Evolutionary conservation across 1,140 invertebrate genomes (phyloP).

Genomic region (Papilio glaucus): DNA sequence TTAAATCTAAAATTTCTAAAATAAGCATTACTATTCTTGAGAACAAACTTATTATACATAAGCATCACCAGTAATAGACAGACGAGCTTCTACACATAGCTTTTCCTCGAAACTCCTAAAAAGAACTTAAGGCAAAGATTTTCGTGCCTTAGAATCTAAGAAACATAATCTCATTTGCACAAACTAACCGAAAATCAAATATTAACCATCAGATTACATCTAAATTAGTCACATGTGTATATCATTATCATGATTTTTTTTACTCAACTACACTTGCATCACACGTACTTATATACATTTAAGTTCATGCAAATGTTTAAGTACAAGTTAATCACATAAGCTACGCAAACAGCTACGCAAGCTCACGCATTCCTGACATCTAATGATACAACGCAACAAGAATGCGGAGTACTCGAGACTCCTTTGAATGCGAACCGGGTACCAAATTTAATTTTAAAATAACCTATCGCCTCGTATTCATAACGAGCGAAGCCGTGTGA

Average conservation of each 20-base stretch:
- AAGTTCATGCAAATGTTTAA: constrained; percentile 15
- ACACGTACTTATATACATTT: background rate
- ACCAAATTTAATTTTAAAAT: constrained; percentile 65
- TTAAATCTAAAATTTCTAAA: too few relatives aligned
- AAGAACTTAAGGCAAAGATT: too few relatives aligned
- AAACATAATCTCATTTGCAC: too few relatives aligned
- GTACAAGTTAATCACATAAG: background rate
- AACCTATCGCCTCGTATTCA: constrained; percentile 62
- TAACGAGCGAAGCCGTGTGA: constrained; percentile 60
- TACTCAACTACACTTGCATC: background rate
- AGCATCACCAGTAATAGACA: too few relatives aligned
- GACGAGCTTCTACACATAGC: too few relatives aligned
- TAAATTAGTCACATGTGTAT: background rate
- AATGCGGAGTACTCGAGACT: constrained; percentile 48
- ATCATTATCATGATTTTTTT: background rate
- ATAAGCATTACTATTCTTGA: too few relatives aligned
- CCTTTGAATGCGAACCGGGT: constrained; percentile 49
- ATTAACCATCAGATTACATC: too few relatives aligned
- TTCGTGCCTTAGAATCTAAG: too few relatives aligned
- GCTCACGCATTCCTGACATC: background rate
- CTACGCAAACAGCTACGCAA: background rate
- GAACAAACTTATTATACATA: too few relatives aligned
- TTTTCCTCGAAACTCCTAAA: too few relatives aligned
- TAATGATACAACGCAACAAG: constrained; percentile 21
- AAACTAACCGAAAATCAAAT: too few relatives aligned